These are phyloP conservation scores for Aphelenchoides besseyi DNA, from an alignment of 1,140 invertebrate genomes.

Conservation along the genomic window DNA sequence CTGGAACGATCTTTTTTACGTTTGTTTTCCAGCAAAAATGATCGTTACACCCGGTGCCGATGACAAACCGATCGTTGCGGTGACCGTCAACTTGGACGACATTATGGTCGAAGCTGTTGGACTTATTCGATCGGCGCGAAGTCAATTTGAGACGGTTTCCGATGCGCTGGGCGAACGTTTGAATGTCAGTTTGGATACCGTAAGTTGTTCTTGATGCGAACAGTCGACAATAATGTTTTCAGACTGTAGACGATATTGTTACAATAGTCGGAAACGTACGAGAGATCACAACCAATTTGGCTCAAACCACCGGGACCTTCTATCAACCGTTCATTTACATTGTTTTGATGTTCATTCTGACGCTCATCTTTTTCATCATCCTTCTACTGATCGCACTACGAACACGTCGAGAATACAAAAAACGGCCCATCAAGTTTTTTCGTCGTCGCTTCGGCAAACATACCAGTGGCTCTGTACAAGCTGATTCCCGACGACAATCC, in stretches of 20 bases:
- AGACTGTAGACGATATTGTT: constrained; percentile 9
- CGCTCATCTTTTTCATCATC: not conserved
- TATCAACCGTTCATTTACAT: constrained; percentile 9
- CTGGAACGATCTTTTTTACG: too few relatives aligned
- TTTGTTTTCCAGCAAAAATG: too few relatives aligned
- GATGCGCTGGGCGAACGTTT: not conserved
- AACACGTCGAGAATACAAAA: constrained; percentile 13
- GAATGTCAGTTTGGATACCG: constrained; percentile 9
- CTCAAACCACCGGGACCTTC: constrained; percentile 8
- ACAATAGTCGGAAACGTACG: not conserved
- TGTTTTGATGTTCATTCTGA: not conserved
- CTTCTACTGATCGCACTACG: not conserved
- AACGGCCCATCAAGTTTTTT: constrained; percentile 6
- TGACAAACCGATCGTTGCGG: not conserved
- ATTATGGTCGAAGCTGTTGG: constrained; percentile 9
- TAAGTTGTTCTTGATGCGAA: not conserved
- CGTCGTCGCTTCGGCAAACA: not conserved
- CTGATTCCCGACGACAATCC: not conserved
- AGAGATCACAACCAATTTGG: constrained; percentile 6
- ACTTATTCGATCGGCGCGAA: not conserved
- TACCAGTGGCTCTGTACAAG: not conserved
- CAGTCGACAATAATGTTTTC: not conserved
- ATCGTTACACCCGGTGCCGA: too few relatives aligned
- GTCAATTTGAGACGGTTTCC: not conserved
- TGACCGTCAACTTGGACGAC: constrained; percentile 7